A percentile compares a stretch with the other conserved stretches of the same genome.
Conservation (phyloP, 2,888 invertebrate species). For the Bhutanitis thaidina region DNA sequence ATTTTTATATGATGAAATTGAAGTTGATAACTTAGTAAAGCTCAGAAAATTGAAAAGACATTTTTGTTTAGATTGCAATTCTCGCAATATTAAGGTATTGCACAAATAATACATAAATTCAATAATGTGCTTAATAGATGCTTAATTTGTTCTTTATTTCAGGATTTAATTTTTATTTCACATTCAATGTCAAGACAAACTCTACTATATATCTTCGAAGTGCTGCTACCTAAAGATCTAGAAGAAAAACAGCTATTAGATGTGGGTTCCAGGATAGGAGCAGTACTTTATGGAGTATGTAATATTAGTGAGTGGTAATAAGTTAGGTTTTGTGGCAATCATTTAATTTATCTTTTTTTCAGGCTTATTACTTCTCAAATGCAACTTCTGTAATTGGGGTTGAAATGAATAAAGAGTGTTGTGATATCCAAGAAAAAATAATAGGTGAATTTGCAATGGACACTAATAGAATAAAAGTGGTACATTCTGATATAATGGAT, state of each 20-base stretch:
- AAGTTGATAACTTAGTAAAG: constrained; percentile 69
- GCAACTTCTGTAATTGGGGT: constrained; percentile 81
- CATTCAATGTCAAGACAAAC: constrained; percentile 83
- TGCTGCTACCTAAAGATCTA: constrained; percentile 80
- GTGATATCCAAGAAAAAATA: constrained; percentile 80
- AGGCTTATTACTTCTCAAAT: constrained; percentile 82
- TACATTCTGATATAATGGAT: constrained; percentile 80
- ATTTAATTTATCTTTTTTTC: constrained; percentile 26
- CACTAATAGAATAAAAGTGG: constrained; percentile 70
- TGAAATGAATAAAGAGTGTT: constrained; percentile 84
- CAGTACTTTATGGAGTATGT: constrained; percentile 83
- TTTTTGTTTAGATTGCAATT: constrained; percentile 61
- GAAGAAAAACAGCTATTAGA: constrained; percentile 81
- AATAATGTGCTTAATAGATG: too few species aligned
- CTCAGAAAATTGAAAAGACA: constrained; percentile 52
- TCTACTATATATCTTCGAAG: constrained; percentile 81
- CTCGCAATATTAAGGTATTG: constrained; percentile 52
- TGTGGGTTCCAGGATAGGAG: constrained; percentile 85
- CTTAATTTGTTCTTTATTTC: constrained; percentile 27
- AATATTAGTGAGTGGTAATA: neutral
- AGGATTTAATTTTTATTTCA: constrained; percentile 80
- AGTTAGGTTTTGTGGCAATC: too few species aligned
- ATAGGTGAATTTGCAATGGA: constrained; percentile 75
- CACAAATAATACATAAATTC: too few species aligned
- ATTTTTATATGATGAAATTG: constrained; percentile 84